Conservation (phyloP, 1,140 invertebrate species). For the Agraylea sexmaculata region DNA sequence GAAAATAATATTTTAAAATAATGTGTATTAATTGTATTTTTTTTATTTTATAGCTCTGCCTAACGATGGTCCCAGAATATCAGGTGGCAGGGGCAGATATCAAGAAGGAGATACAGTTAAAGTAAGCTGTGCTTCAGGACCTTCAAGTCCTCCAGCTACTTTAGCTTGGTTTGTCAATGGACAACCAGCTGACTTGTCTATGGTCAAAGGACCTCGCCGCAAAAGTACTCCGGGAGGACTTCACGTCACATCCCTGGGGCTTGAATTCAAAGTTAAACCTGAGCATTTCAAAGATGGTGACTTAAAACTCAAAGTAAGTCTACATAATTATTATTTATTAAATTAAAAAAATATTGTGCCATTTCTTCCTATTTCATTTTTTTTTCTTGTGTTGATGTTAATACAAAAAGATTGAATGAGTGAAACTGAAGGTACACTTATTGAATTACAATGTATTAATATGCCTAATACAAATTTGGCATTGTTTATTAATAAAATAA, state of each 20-base stretch:
- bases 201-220: slow-evolving; percentile 38
- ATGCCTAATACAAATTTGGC: too few species aligned
- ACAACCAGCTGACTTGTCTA: slow-evolving; percentile 44
- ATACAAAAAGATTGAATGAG: too few species aligned
- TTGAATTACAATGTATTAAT: too few species aligned
- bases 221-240: slow-evolving; percentile 45
- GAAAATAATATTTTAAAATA: not conserved
- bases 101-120: slow-evolving; percentile 51
- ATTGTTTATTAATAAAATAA: too few species aligned
- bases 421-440: too few species aligned
- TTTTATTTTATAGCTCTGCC: slow-evolving; percentile 45
- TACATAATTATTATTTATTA: too few species aligned
- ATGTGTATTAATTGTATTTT: not conserved
- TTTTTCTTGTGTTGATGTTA: too few species aligned
- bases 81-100: slow-evolving; percentile 51
- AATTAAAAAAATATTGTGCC: too few species aligned
- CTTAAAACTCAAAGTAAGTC: slow-evolving; percentile 50
- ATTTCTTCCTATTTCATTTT: too few species aligned
- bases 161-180: slow-evolving; percentile 65
- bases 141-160: slow-evolving; percentile 56
- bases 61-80: slow-evolving; percentile 52
- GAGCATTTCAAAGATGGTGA: slow-evolving; percentile 57
- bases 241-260: slow-evolving; percentile 49
- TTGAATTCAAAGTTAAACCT: slow-evolving; percentile 51
- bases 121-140: slow-evolving; percentile 56